Percentiles rank a stretch among this genome's conserved stretches.
phyloP scores from a whole-genome alignment of 2,797 vertebrate species.

The Poeciliopsis presidionis region DNA sequence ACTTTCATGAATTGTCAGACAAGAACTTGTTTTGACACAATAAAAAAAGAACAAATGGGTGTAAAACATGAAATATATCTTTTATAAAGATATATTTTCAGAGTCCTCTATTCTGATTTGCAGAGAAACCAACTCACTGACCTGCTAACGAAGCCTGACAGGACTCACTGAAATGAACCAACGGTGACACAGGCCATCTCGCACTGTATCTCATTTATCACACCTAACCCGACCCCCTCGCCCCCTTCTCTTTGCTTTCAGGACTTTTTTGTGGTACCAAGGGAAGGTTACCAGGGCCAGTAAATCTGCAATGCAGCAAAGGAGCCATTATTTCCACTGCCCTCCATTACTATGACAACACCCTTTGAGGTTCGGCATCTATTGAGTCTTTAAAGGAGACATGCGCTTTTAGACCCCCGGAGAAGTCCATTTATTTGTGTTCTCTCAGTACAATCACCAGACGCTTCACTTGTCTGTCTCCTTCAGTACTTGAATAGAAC shows the following conservation, averaged over 20 bases:
- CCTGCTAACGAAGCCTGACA: conserved; percentile 40
- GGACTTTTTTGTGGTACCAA: conserved; percentile 50
- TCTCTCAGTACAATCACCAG: conserved; percentile 34
- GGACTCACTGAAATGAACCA: conserved; percentile 15
- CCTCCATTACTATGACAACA: conserved; percentile 80
- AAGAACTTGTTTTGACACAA: background rate
- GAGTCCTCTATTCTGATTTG: conserved; percentile 37
- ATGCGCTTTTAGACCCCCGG: conserved; percentile 52
- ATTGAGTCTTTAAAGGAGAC: conserved; percentile 64
- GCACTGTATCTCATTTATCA: conserved; percentile 44
- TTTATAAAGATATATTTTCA: background rate
- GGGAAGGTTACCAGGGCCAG: conserved; percentile 52
- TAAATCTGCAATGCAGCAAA: conserved; percentile 68
- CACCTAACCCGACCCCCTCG: conserved; percentile 10
- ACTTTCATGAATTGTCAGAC: background rate
- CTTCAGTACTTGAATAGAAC: conserved; percentile 27
- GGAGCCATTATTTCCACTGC: conserved; percentile 72
- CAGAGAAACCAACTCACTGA: conserved; percentile 21
- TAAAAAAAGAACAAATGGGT: background rate
- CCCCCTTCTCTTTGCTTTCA: conserved; percentile 29
- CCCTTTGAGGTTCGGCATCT: conserved; percentile 69
- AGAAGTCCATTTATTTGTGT: conserved; percentile 72
- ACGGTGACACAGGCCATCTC: conserved; percentile 35
- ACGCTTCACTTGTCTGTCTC: conserved; percentile 33
- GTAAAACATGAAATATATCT: background rate